Conservation (phyloP, 1,140 invertebrate species). For the Nasonia vitripennis region DNA sequence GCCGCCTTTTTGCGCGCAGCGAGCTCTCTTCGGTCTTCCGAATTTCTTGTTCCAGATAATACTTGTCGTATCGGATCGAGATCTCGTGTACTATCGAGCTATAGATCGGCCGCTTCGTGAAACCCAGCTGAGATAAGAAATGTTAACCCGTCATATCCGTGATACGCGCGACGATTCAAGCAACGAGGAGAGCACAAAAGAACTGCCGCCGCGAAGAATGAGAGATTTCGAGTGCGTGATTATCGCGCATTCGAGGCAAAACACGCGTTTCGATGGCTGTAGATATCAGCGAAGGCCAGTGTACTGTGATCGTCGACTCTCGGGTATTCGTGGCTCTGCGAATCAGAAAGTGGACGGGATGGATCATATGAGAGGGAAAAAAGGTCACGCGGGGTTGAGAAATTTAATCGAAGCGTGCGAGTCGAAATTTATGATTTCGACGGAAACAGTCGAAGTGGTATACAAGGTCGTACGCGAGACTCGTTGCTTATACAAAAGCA, state of each 20-base stretch:
- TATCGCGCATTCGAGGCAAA: no score
- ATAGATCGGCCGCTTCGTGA: no score
- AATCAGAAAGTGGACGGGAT: neutral
- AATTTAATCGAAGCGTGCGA: constrained; percentile 24
- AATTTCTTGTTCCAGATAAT: no score
- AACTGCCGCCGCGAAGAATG: neutral
- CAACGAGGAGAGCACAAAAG: neutral
- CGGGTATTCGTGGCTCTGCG: neutral
- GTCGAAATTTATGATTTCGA: constrained; percentile 45
- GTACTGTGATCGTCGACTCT: neutral
- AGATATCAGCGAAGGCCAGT: neutral
- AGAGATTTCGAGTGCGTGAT: neutral
- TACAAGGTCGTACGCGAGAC: no score
- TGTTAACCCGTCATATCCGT: no score
- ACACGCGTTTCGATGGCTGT: neutral
- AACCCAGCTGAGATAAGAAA: no score
- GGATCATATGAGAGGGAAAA: neutral
- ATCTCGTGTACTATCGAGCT: no score
- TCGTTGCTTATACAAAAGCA: neutral
- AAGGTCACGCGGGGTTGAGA: neutral
- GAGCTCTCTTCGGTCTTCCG: no score
- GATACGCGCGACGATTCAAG: no score
- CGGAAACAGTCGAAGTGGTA: no score
- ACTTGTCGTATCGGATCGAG: no score
- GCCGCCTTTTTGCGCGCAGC: no score